Conservation (phyloP, 2,113 vertebrate species). For the Macquaria australasica region DNA sequence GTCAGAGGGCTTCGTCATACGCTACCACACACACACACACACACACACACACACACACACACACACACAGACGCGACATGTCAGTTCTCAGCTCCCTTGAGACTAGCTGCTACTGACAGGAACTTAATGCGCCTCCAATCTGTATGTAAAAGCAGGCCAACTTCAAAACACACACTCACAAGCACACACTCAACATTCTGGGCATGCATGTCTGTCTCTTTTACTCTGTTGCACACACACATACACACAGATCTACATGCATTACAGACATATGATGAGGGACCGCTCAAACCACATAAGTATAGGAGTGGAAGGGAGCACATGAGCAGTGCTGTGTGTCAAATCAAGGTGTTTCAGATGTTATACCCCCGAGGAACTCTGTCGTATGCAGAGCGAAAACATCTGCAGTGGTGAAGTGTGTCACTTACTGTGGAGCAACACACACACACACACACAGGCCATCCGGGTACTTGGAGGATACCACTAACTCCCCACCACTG, state of each 20-base stretch:
- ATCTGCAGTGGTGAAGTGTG: constrained; percentile 56
- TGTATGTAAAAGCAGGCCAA: constrained; percentile 50
- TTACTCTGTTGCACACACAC: not conserved
- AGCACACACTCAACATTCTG: constrained; percentile 22
- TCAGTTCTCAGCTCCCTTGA: constrained; percentile 49
- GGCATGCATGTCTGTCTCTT: constrained; percentile 35
- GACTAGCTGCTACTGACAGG: constrained; percentile 57
- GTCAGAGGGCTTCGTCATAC: constrained; percentile 49
- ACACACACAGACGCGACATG: constrained; percentile 6
- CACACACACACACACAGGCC: not conserved
- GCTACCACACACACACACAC: not conserved
- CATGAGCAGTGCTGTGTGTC: constrained; percentile 39
- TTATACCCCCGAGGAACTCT: constrained; percentile 44
- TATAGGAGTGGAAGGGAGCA: constrained; percentile 26
- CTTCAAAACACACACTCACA: constrained; percentile 4
- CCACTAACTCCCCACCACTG: constrained; percentile 27
- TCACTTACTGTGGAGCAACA: constrained; percentile 44
- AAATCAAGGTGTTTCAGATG: constrained; percentile 65
- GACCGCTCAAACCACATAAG: not conserved
- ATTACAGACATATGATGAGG: constrained; percentile 17
- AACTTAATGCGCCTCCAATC: constrained; percentile 51
- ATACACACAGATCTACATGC: constrained; percentile 17
- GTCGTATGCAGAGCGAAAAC: constrained; percentile 48
- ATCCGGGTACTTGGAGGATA: constrained; percentile 25
- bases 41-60: constrained; percentile 8